Percentiles rank a stretch among this genome's conserved stretches.
phyloP scores from a whole-genome alignment of 2,888 invertebrate genomes.

The Tetanocera ferruginea region DNA sequence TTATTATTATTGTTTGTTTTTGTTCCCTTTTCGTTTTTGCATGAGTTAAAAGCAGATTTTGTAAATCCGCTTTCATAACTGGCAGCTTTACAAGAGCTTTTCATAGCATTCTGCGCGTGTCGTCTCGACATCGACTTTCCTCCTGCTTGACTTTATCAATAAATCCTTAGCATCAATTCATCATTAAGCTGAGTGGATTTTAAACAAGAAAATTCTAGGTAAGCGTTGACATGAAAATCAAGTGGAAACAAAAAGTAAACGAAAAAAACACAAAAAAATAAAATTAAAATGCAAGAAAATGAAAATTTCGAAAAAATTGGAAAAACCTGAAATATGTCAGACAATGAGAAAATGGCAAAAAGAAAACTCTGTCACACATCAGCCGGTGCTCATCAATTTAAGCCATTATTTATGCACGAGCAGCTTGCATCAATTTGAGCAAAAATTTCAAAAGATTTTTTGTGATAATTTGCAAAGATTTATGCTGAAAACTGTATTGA shows the following conservation, averaged over 20 bases:
- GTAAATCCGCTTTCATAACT: neutral
- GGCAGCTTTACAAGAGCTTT: too few species aligned
- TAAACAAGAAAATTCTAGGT: slow-evolving; percentile 9
- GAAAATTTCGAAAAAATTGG: neutral
- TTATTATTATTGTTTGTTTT: neutral
- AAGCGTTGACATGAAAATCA: slow-evolving; percentile 19
- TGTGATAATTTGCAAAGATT: neutral
- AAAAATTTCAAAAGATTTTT: neutral
- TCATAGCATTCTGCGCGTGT: neutral
- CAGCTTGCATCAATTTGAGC: neutral
- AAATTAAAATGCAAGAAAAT: neutral
- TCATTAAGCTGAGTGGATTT: slow-evolving; percentile 29
- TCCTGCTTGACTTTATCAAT: neutral
- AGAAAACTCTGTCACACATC: neutral
- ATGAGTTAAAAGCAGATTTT: neutral
- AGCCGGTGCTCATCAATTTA: slow-evolving; percentile 4
- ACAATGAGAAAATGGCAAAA: neutral
- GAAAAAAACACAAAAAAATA: neutral
- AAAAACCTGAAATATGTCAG: neutral
- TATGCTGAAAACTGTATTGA: neutral
- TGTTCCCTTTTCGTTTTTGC: neutral
- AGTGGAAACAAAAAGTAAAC: slow-evolving; percentile 1
- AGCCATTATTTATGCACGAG: slow-evolving; percentile 22
- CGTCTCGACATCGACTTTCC: neutral
- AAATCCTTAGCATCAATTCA: slow-evolving; percentile 28